Percentiles rank a stretch among this genome's conserved stretches.
Conservation (phyloP, 2,888 invertebrate genomes). For the Eupithecia subumbrata region DNA sequence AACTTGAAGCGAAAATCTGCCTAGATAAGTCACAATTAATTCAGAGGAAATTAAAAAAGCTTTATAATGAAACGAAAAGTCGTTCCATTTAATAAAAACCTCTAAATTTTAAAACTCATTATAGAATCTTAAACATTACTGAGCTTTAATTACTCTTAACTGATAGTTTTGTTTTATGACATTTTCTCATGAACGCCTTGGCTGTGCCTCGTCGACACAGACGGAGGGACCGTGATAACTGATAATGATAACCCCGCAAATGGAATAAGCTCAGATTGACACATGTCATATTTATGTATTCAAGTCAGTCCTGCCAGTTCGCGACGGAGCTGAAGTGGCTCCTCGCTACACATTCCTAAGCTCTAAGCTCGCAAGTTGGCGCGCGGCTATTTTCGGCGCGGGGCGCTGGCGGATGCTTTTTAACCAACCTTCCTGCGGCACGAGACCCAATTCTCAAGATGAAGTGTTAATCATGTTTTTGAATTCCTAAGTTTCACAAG, state of each 20-base stretch:
- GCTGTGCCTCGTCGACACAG: background rate
- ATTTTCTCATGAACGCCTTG: background rate
- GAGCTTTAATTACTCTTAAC: background rate
- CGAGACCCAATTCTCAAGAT: constrained; percentile 18
- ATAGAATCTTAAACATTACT: background rate
- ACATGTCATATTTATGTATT: background rate
- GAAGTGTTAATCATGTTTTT: background rate
- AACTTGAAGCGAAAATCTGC: background rate
- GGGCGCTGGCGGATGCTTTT: constrained; percentile 35
- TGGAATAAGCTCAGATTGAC: background rate
- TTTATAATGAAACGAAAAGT: background rate
- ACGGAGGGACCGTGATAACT: background rate
- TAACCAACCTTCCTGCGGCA: constrained; percentile 43
- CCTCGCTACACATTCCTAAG: constrained; percentile 28
- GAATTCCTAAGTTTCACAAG: background rate
- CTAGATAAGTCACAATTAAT: background rate
- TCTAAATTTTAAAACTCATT: background rate
- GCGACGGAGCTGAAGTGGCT: background rate
- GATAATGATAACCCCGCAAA: background rate
- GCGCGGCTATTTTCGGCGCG: constrained; percentile 40
- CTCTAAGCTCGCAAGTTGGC: constrained; percentile 38
- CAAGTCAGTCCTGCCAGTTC: background rate
- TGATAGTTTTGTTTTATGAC: background rate
- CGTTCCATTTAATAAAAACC: background rate
- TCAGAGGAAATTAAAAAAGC: background rate